These are phyloP conservation scores for Falco peregrinus DNA, from an alignment of 2,797 vertebrate genomes.

Conservation along the genomic window DNA sequence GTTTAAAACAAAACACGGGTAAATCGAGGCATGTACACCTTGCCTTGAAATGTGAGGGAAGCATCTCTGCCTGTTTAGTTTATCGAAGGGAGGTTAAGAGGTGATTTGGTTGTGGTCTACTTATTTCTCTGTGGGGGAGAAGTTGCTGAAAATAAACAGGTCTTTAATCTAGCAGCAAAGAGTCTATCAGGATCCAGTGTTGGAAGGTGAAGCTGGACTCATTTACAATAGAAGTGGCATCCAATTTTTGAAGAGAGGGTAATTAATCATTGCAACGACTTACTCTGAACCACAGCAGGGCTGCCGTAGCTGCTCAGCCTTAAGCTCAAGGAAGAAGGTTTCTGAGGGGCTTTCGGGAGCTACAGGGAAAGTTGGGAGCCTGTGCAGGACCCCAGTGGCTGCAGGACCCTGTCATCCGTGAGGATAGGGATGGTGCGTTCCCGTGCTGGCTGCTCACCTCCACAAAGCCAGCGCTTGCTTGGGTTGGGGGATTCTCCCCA, in stretches of 20 bases:
- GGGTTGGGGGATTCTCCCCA: too few relatives aligned
- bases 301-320: background rate
- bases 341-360: background rate
- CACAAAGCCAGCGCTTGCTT: background rate
- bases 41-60: background rate
- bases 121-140: background rate
- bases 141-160: background rate
- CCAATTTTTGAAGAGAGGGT: conserved; percentile 18
- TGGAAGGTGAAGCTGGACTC: conserved; percentile 44
- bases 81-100: conserved; percentile 10
- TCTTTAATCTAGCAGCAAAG: conserved; percentile 41
- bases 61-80: background rate
- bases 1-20: background rate
- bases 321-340: background rate
- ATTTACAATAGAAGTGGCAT: background rate
- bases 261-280: conserved; percentile 40
- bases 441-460: background rate
- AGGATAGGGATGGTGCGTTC: accelerated
- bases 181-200: background rate
- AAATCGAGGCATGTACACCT: background rate
- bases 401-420: background rate
- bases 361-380: background rate
- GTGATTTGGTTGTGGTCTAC: background rate
- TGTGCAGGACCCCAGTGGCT: background rate
- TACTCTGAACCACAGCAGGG: background rate